Evolutionary conservation across 2,113 vertebrate species (phyloP), one percentile per base, ranked within the genome.

Genomic region (Anarhynchus alexandrinus): DNA sequence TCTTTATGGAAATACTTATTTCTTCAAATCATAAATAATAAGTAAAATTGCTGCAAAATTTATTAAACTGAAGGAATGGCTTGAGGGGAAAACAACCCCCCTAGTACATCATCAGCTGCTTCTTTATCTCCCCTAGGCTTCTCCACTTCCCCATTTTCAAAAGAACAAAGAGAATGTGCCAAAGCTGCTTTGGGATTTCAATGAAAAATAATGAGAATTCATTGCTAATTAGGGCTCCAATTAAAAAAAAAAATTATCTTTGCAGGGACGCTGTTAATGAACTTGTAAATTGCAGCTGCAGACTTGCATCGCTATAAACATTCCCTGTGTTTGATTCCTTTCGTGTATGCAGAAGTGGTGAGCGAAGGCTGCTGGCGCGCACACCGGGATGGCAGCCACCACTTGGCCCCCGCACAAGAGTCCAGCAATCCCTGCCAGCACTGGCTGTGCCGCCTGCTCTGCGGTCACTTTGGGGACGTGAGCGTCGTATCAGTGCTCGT

Each of bases 201-300:
- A 67, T 92, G 79, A 89, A 85, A 86, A 95, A 73, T 97, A 96
- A 96, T 96, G 96, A 97, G 96, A 95, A 95, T 91, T 86, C 94
- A 78, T 96, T 94, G 76, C 96, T 97, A 97, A 97, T 97, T 97
- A 96, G 90, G 54, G 43, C 61, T 86, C 91, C 94, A 96, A 96
- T 94, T 95, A 95, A 95, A 97, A 94, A 93, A 93, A 49, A 77
- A 93, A 52, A 73, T 47, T 17, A 82, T 93, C 90, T 79, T 96
- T 88, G 62, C 77, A 38, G 91, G 76, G 67, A 47, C 65, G 10
- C 86, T 34, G 43, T 59, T 95, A 95, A 96, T 91, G 94, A 97
- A 96, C 77, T 91, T 82, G 89, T 73, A 71, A 95, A 96, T 96
- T 73, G 84, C 89, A 91, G 95, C 80, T 83, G 73, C 79, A 92